Evolutionary conservation across 1,140 invertebrate genomes (phyloP).

Genomic region (Nymphalis io): DNA sequence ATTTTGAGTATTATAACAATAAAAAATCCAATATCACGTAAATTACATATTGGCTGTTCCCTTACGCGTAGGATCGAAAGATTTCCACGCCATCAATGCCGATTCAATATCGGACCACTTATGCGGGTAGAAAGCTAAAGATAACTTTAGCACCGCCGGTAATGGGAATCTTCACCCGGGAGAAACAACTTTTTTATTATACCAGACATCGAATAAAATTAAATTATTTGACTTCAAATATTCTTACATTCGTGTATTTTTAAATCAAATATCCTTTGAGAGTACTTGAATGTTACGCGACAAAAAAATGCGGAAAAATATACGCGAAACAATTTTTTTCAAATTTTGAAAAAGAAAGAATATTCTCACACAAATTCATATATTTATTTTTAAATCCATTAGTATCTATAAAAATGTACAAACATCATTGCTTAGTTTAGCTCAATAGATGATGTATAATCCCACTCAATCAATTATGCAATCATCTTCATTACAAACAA

Average conservation of each 20-base stretch:
- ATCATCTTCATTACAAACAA: conserved; percentile 9
- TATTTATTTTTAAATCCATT: background rate
- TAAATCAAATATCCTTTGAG: conserved; percentile 25
- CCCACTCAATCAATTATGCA: conserved; percentile 8
- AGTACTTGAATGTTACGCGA: conserved; percentile 17
- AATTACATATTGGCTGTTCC: conserved; percentile 17
- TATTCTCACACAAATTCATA: background rate
- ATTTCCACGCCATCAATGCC: conserved; percentile 24
- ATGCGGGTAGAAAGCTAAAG: conserved; percentile 28
- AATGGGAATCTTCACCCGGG: conserved; percentile 38
- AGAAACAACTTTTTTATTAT: conserved; percentile 39
- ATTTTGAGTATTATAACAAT: background rate
- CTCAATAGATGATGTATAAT: background rate
- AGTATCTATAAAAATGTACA: no score
- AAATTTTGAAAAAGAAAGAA: conserved; percentile 8
- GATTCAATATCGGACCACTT: conserved; percentile 37
- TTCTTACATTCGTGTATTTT: conserved; percentile 24
- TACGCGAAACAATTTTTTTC: conserved; percentile 15
- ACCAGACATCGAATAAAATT: conserved; percentile 38
- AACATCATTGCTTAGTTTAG: no score
- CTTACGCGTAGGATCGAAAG: conserved; percentile 14
- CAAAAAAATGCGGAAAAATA: conserved; percentile 18
- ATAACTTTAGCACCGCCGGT: conserved; percentile 36
- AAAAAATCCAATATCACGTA: conserved; percentile 9
- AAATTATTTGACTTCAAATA: conserved; percentile 35